Base-by-base conservation (phyloP, 2,888 invertebrate genomes). In the Amaurobius ferox region DNA sequence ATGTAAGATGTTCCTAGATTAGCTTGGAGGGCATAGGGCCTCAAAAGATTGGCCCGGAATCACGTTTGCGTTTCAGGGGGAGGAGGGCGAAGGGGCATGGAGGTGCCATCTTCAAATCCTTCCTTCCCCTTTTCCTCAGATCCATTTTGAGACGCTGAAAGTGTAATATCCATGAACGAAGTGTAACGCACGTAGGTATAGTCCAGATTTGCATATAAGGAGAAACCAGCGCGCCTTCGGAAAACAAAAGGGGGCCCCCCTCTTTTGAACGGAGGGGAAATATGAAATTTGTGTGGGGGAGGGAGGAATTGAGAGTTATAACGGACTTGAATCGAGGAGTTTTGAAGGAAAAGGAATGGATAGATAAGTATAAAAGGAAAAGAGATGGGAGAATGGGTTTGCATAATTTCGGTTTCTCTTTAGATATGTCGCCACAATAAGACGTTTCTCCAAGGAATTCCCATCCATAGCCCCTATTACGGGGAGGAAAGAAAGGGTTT, bases 1-100 rank as follows among this genome's bases (percentile, higher is more conserved):
- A 86, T 86, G 86, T 86, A 86, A 86, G 86, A 86, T 86, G 86
- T 61, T 71, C 44, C 79, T 64, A 70, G 79, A 86, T 86, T 86
- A 86, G 79, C 86, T 66, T 13, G 32, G 40, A 26, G 73, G 61
- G 44, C 23, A 73, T 13, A 23, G 35, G 61, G 32, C 73, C 61
- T 30, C 73, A 67, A 77, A 78, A 85, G 77, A 85, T 85, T 85
- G 80, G 83, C 73, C 32, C 44, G 44, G 55, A 79, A 79, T 85
- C 83, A 85, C 83, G 83, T 85, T 77, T 78, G 64, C 32, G 64
- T 72, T 64, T 55, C 26, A 30, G 26, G 30, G 66, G 29, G 39
- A 30, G 28, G 64, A 29, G 11, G 55, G 55, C 5, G 55, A 5
- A 23, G 6, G n/a, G n/a, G 11, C 6, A 16, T 3, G 19, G 40